These are phyloP conservation scores for Protophormia terraenovae DNA, from an alignment of 2,888 invertebrate genomes.

Conservation along the genomic window DNA sequence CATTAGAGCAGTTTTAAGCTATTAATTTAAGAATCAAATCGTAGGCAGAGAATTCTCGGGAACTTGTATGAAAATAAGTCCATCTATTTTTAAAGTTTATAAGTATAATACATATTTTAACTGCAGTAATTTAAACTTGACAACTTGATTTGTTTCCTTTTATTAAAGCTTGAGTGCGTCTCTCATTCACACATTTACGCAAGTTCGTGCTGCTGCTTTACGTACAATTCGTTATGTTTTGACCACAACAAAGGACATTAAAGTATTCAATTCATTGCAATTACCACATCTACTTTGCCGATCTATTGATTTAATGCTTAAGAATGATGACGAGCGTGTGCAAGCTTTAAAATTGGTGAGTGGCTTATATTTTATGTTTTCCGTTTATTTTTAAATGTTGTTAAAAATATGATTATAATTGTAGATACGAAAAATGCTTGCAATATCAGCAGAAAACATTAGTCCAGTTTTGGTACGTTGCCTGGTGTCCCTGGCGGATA, in stretches of 20 bases:
- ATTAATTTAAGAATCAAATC: too few species aligned
- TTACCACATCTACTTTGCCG: slow-evolving; percentile 91
- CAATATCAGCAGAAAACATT: slow-evolving; percentile 85
- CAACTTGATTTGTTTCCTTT: background rate
- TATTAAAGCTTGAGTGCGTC: slow-evolving; percentile 90
- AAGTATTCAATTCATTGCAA: slow-evolving; percentile 89
- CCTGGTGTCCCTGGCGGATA: slow-evolving; percentile 91
- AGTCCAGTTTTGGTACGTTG: slow-evolving; percentile 90
- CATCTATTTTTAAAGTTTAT: too few species aligned
- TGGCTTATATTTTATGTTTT: background rate
- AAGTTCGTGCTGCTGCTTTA: slow-evolving; percentile 93
- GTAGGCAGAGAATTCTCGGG: too few species aligned
- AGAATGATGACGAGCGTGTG: slow-evolving; percentile 95
- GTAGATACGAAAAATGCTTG: slow-evolving; percentile 84
- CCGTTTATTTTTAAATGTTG: background rate
- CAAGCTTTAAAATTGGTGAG: slow-evolving; percentile 93
- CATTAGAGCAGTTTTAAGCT: too few species aligned
- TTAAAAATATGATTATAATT: background rate
- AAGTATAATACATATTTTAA: background rate
- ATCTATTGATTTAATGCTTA: slow-evolving; percentile 93
- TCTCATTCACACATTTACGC: slow-evolving; percentile 92
- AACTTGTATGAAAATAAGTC: too few species aligned
- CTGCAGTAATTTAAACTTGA: background rate
- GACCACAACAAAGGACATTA: slow-evolving; percentile 89
- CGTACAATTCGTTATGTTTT: slow-evolving; percentile 93